These are phyloP conservation scores for Spinus olivaceus DNA, from an alignment of 2,797 vertebrate species.

Conservation along the genomic window DNA sequence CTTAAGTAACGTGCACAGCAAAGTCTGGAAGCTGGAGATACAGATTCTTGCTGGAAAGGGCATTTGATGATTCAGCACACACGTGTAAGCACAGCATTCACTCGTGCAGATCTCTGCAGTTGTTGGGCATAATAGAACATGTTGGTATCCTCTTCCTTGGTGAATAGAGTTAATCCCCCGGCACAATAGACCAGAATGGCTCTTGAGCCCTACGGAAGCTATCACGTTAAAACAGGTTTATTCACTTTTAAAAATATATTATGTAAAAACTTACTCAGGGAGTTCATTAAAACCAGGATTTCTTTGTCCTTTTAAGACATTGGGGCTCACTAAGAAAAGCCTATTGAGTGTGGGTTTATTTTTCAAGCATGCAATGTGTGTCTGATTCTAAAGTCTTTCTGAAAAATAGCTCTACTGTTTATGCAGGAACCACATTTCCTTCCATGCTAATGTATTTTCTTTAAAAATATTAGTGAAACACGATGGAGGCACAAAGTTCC, in stretches of 20 bases:
- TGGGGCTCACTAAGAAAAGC: slow-evolving; percentile 6
- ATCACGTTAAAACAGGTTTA: slow-evolving; percentile 64
- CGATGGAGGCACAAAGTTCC: neutral
- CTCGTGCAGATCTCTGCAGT: slow-evolving; percentile 20
- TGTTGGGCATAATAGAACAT: slow-evolving; percentile 51
- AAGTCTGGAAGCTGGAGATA: neutral
- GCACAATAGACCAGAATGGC: slow-evolving; percentile 38
- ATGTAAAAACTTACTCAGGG: slow-evolving; percentile 7
- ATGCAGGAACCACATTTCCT: slow-evolving; percentile 26
- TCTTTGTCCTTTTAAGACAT: slow-evolving; percentile 22
- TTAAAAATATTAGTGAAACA: slow-evolving; percentile 37
- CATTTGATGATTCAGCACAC: slow-evolving; percentile 42
- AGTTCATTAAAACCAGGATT: slow-evolving; percentile 30
- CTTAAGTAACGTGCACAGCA: neutral
- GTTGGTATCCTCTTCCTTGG: slow-evolving; percentile 26
- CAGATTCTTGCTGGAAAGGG: neutral
- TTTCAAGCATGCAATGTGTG: neutral
- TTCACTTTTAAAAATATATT: neutral
- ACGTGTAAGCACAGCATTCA: neutral
- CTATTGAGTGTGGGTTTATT: slow-evolving; percentile 36
- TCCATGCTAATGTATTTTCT: slow-evolving; percentile 37
- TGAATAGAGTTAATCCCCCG: slow-evolving; percentile 21
- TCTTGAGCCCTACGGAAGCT: slow-evolving; percentile 33
- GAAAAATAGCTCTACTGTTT: slow-evolving; percentile 30
- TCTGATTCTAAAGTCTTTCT: slow-evolving; percentile 18